phyloP scores from a whole-genome alignment of 2,888 invertebrate species.

The Trichopria drosophilae region DNA sequence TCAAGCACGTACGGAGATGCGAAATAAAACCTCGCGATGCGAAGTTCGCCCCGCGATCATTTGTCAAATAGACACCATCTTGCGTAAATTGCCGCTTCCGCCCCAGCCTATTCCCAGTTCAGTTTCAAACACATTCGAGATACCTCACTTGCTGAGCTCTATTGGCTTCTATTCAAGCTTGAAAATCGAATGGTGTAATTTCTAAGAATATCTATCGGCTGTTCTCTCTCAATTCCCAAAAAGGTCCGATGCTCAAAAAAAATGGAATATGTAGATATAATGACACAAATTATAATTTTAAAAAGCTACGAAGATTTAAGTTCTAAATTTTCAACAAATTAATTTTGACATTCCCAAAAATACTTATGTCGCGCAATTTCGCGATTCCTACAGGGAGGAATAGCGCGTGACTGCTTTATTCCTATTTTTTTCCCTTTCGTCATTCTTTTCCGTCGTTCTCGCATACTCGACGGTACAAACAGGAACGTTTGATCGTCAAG shows the following conservation, averaged over 20 bases:
- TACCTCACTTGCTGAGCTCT: constrained; percentile 36
- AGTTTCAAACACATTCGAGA: constrained; percentile 42
- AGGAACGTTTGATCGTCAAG: constrained; percentile 52
- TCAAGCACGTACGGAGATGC: constrained; percentile 17
- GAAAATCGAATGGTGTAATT: constrained; percentile 35
- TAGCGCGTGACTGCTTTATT: neutral
- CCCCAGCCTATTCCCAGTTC: constrained; percentile 29
- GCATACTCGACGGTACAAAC: constrained; percentile 24
- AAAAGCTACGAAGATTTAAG: too few relatives aligned
- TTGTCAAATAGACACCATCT: constrained; percentile 56
- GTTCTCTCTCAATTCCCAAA: too few relatives aligned
- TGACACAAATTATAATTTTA: too few relatives aligned
- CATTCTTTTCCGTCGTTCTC: constrained; percentile 17
- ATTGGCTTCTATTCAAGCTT: constrained; percentile 37
- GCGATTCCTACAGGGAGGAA: too few relatives aligned
- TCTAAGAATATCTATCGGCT: too few relatives aligned
- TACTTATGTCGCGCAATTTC: too few relatives aligned
- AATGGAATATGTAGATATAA: too few relatives aligned
- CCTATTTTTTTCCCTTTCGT: constrained; percentile 2
- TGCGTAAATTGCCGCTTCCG: constrained; percentile 47
- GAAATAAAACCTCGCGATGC: constrained; percentile 17
- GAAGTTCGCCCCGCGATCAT: constrained; percentile 44
- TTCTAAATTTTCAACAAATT: too few relatives aligned
- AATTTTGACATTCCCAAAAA: too few relatives aligned
- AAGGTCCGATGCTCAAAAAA: too few relatives aligned